Base-by-base conservation (phyloP, 2,888 invertebrate genomes). In the Brachylomia viminalis region DNA sequence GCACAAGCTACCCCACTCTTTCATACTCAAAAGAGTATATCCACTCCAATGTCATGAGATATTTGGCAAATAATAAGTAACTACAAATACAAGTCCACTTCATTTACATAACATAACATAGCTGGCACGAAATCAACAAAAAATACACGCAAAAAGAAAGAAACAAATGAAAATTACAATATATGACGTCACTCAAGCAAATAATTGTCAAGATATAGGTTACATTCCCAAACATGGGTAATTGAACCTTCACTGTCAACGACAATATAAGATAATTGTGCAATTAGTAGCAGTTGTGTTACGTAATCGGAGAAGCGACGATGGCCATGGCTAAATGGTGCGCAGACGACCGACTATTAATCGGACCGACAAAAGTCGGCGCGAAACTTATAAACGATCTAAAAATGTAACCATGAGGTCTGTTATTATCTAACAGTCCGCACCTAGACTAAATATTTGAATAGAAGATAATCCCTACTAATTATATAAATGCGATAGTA, bases 261-360 rank as follows among this genome's bases (percentile, higher is more conserved):
- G 87, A 82, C 83, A 89, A 89, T 89, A 89, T 86, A 88, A 89
- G 88, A 88, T 90, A 90, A 92, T 90, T 90, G 90, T 83, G 81
- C 89, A 90, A 91, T 91, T 91, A 91, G 87, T 80, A 88, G 82
- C 85, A 82, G 86, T 83, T 80, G 72, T 81, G 75, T 87, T 88
- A 86, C 88, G 88, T 90, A 89, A 90, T 87, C 77, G 73, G 76
- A 80, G 86, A 71, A 77, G 76, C 75, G 70, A 81, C 70, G 75
- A 83, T 81, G 70, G 64, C 54, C 86, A 82, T 84, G 79, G 66
- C 69, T 73, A 66, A 82, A 30, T 59, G 33, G 56, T 15, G 38
- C 27, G 15, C 61, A 67, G 58, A 67, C 68, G 42, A 72, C 64
- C 33, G n/a, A 65, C 45, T 56, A 17, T 13, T 38, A 72, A 71